phyloP scores from a whole-genome alignment of 2,797 vertebrate species.

The Hylomyscus alleni region DNA sequence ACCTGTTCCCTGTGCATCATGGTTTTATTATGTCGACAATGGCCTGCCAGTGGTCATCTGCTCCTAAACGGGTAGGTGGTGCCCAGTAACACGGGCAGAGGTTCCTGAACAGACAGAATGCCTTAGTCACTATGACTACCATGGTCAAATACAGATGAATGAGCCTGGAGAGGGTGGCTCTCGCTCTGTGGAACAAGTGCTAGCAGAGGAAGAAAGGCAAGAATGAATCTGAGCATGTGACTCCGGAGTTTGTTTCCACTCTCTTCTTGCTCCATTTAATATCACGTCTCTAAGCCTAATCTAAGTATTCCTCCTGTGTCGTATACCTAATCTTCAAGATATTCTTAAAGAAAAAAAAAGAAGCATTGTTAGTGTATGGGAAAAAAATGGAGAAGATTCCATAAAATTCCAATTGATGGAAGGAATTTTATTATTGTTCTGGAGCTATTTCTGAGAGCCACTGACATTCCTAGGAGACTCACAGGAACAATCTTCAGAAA shows the following conservation, averaged over 20 bases:
- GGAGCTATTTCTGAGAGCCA: constrained; percentile 4
- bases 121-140: constrained; percentile 74
- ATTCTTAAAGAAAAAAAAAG: constrained; percentile 55
- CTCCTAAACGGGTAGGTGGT: constrained; percentile 35
- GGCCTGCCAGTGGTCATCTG: constrained; percentile 69
- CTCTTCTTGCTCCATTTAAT: constrained; percentile 65
- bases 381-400: constrained; percentile 57
- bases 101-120: constrained; percentile 79
- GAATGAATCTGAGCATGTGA: not conserved
- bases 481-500: not conserved
- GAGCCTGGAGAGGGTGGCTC: not conserved
- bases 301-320: constrained; percentile 48
- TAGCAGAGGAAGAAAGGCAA: constrained; percentile 55
- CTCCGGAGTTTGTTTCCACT: not conserved
- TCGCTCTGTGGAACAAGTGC: constrained; percentile 27
- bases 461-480: not conserved
- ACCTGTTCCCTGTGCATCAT: constrained; percentile 57
- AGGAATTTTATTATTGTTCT: constrained; percentile 36
- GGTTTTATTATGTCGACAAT: constrained; percentile 68
- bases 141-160: constrained; percentile 65
- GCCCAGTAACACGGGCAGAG: constrained; percentile 55
- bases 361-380: constrained; percentile 27
- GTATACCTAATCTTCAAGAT: constrained; percentile 68
- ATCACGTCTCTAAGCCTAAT: constrained; percentile 58
- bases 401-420: constrained; percentile 46